Percentiles rank a stretch among this genome's conserved stretches.
Evolutionary conservation across 2,113 vertebrate genomes (phyloP).

Genomic region (Neoarius graeffei): DNA sequence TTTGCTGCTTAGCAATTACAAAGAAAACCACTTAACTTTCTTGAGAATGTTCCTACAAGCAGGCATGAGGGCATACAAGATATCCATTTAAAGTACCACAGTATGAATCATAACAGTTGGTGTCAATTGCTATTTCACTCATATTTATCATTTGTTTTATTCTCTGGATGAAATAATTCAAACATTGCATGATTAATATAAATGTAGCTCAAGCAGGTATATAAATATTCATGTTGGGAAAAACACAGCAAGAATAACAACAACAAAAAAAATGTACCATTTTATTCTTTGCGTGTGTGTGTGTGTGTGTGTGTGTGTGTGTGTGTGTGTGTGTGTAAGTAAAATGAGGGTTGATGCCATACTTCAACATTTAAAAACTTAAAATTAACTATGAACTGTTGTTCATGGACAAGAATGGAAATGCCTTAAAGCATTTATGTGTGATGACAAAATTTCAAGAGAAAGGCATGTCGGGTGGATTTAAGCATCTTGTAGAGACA

Average conservation of each 20-base stretch:
- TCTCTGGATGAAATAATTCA: neutral
- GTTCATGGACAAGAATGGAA: neutral
- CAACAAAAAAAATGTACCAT: neutral
- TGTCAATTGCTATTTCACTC: neutral
- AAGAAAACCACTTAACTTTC: neutral
- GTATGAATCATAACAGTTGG: neutral
- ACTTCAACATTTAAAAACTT: neutral
- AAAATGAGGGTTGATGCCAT: neutral
- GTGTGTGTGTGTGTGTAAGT: no score
- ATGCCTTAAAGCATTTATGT: neutral
- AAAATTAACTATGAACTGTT: neutral
- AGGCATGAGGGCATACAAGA: neutral
- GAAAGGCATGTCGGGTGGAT: neutral
- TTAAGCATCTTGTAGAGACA: conserved; percentile 6
- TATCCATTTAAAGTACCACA: neutral
- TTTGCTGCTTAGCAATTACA: neutral
- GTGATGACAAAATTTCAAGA: neutral
- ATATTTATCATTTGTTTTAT: neutral
- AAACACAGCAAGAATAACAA: neutral
- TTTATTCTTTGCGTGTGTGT: neutral
- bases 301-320: no score
- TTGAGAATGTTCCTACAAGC: neutral
- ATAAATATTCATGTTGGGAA: no score
- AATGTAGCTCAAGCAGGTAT: neutral
- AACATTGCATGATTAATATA: neutral